A percentile compares a stretch with the other conserved stretches of the same genome.
Evolutionary conservation across 2,113 vertebrate species (phyloP).

Genomic region (Ammodytes marinus): DNA sequence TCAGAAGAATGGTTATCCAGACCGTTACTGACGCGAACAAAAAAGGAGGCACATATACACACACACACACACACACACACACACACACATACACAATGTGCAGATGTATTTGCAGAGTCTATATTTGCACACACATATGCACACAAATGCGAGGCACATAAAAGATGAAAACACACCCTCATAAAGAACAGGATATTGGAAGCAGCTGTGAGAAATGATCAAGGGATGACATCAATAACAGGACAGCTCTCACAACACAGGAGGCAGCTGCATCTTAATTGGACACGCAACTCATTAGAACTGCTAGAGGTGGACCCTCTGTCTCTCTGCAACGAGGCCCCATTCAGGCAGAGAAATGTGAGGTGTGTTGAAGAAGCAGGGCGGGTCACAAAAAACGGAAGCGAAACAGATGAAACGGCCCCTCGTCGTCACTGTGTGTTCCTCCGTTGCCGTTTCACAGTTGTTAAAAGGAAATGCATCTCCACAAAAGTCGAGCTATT

Average conservation of each 20-base stretch:
- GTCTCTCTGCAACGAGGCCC: constrained; percentile 17
- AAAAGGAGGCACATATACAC: constrained; percentile 11
- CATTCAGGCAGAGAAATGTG: constrained; percentile 21
- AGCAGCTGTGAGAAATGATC: constrained; percentile 78
- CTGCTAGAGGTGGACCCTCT: constrained; percentile 42
- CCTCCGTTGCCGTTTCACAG: not conserved
- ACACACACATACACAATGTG: not conserved
- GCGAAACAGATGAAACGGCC: not conserved
- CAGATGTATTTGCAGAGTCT: constrained; percentile 68
- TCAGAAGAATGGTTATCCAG: constrained; percentile 63
- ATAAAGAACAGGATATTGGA: constrained; percentile 82
- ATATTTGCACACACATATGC: constrained; percentile 66
- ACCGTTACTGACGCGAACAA: constrained; percentile 53
- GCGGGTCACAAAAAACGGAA: not conserved
- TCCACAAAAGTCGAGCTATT: not conserved
- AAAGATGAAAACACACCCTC: constrained; percentile 74
- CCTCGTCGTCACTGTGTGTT: too few species aligned
- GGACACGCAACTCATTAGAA: constrained; percentile 71
- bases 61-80: not conserved
- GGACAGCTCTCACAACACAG: constrained; percentile 65
- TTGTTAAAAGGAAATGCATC: not conserved
- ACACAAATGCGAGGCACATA: constrained; percentile 60
- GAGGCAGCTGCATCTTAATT: constrained; percentile 78
- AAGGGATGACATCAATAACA: constrained; percentile 80
- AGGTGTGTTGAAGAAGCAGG: constrained; percentile 10